Evolutionary conservation across 2,113 vertebrate species (phyloP), one percentile per base, ranked within the genome.

Genomic region (Leptobrachium ailaonicum): DNA sequence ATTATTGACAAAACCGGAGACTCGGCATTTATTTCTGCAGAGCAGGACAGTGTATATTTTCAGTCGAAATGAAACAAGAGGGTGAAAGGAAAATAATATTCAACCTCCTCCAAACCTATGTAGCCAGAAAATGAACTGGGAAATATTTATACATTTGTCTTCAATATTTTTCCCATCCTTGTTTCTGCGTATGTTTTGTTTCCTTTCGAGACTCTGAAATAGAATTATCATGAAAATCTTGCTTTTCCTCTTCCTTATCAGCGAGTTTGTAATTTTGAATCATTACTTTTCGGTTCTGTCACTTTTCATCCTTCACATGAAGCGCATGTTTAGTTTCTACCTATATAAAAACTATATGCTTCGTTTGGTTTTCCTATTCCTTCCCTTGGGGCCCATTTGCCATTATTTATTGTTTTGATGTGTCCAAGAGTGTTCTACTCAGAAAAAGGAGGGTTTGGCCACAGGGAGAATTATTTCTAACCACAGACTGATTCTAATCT

Each of bases 321-420:
- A 44, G 41, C 45, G 40, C 58, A 75, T 69, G 73, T 81, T 80
- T 68, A 63, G 66, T 68, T 69, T 54, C 6, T 73, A 63, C 47
- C 71, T 73, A 60, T 68, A 69, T 53, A 62, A 32, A 40, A 12
- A 8, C 20, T 54, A 20, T 72, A 12, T 41, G 32, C 47, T 54
- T 54, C 67, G 47, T 54, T 47, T 42, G 43, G 42, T 66, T 73
- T 73, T 74, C 7, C 14, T 32, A 32, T 70, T 66, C 13, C 20
- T 8, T 80, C 54, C 56, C 72, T 69, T 42, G 50, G 79, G 79
- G 54, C 66, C 56, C 73, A 74, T 68, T 81, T 75, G 41, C n/a
- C 40, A 62, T 81, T 81, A 81, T 81, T 81, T 81, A 81, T 81
- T 81, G 72, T 81, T 69, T 74, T 75, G 42, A 44, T 75, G 41